Base-by-base conservation (phyloP, 2,888 invertebrate species). In the Didymodactylos carnosus region DNA sequence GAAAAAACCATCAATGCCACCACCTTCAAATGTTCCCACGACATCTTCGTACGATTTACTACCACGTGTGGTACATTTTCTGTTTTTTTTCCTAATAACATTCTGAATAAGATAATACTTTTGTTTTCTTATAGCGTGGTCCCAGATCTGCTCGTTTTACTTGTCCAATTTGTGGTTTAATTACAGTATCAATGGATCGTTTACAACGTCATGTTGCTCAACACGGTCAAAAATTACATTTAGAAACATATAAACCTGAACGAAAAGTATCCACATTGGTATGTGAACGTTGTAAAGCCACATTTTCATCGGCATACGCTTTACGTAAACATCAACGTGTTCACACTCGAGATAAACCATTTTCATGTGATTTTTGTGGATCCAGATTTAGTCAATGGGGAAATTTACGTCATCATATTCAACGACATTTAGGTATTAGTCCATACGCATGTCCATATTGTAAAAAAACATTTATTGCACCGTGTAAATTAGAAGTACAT, bases 301-400 rank as follows among this genome's bases (percentile, higher is more conserved):
- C 70, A 41, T 70, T 70, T 70, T 70, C 70, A 25, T 39, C 70
- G n/a, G 70, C 40, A 23, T 70, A 70, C 39, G 41, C 70, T 3
- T 14, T 70, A 41, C 19, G 41, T 39, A 70, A 70, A 70, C 70
- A 70, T 40, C 39, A 40, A 40, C 70, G 70, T 25, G 70, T 70
- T 29, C 70, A 70, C n/a, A 70, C 70, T 29, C 23, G 70, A 70
- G 53, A 70, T 23, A 70, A 70, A 41, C 70, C 70, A 70, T 70
- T 70, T 40, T 70, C 70, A 70, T 70, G 70, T 41, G 70, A 70
- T 14, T 41, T 70, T 14, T 70, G 70, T 27, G 41, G 27, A 11
- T 39, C 39, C 10, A 39, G 8, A 70, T 70, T 70, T 41, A 29
- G 29, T 39, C 70, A 70, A 70, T 70, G 70, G 70, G 70, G 70